Evolutionary conservation across 2,888 invertebrate species (phyloP).

Genomic region (Platycheirus albimanus): DNA sequence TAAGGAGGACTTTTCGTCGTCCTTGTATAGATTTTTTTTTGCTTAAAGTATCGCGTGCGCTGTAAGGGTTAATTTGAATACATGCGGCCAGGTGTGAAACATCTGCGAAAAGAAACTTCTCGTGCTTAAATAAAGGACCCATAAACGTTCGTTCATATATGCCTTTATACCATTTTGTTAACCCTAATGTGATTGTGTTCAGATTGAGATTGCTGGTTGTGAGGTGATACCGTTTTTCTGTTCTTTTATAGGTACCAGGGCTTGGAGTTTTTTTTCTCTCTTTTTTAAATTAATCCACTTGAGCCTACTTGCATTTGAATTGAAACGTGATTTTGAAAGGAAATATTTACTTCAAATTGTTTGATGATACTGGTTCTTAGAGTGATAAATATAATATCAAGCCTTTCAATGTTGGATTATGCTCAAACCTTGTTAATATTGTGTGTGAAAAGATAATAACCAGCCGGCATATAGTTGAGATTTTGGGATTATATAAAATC

Average conservation of each 20-base stretch:
- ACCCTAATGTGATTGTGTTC: conserved; percentile 65
- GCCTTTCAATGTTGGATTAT: no score
- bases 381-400: no score
- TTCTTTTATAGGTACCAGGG: background rate
- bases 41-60: conserved; percentile 36
- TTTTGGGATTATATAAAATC: no score
- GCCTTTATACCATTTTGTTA: conserved; percentile 35
- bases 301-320: background rate
- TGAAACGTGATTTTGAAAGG: background rate
- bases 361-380: no score
- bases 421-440: no score
- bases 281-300: background rate
- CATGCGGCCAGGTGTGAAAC: conserved; percentile 73
- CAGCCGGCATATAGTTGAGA: no score
- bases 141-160: conserved; percentile 32
- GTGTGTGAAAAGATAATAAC: no score
- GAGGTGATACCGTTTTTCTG: conserved; percentile 32
- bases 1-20: conserved; percentile 42
- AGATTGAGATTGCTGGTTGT: conserved; percentile 61
- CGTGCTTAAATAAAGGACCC: background rate
- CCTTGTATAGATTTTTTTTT: conserved; percentile 15
- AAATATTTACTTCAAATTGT: no score
- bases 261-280: background rate
- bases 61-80: conserved; percentile 69
- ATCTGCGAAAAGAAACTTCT: conserved; percentile 58